These are phyloP conservation scores for Schizothorax lantsangensis DNA, from an alignment of 2,797 vertebrate species.

Conservation along the genomic window DNA sequence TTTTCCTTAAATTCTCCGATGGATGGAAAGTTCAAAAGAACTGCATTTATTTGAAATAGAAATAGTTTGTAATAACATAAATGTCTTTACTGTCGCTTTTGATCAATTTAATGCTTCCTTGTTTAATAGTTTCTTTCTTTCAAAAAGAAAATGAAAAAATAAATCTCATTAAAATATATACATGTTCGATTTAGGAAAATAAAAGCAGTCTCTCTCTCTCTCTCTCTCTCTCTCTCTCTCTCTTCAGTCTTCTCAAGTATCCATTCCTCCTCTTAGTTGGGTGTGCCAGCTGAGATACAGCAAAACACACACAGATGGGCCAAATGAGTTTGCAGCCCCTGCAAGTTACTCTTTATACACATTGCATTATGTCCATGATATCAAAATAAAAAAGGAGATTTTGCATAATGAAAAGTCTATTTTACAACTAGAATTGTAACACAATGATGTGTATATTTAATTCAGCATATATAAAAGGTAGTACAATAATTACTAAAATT, in stretches of 20 bases:
- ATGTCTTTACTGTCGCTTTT: neutral
- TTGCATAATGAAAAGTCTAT: neutral
- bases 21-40: neutral
- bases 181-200: neutral
- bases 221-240: neutral
- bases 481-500: no score
- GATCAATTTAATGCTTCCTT: neutral
- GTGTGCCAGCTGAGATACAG: neutral
- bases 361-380: neutral
- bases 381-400: neutral
- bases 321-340: constrained; percentile 3
- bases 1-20: neutral
- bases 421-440: neutral
- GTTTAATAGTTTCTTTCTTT: neutral
- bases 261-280: constrained; percentile 13
- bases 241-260: constrained; percentile 19
- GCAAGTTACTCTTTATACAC: neutral
- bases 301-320: neutral
- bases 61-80: neutral
- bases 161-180: neutral
- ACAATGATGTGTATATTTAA: neutral
- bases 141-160: neutral
- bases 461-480: neutral
- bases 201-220: constrained; percentile 27
- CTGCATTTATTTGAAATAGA: neutral